A percentile compares a stretch with the other conserved stretches of the same genome.
These are phyloP conservation scores for Synanthedon tipuliformis DNA, from an alignment of 2,888 invertebrate species.

Conservation along the genomic window DNA sequence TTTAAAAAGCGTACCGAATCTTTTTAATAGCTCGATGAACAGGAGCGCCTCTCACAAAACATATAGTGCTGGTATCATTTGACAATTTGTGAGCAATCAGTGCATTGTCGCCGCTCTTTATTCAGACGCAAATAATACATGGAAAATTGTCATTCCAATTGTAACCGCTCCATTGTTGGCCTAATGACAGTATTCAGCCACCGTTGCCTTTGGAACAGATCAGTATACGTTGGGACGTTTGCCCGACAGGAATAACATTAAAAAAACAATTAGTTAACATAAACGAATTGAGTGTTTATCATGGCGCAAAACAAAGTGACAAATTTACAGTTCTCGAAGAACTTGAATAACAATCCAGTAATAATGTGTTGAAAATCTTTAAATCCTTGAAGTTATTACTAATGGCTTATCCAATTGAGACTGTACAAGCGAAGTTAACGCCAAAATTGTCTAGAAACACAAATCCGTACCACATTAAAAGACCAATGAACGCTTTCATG, in stretches of 20 bases:
- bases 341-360: too few relatives aligned
- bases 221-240: constrained; percentile 44
- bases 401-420: constrained; percentile 48
- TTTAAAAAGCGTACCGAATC: constrained; percentile 9
- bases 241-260: constrained; percentile 14
- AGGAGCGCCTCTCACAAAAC: constrained; percentile 62
- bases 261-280: too few relatives aligned
- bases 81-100: constrained; percentile 71
- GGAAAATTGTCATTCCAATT: constrained; percentile 67
- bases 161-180: constrained; percentile 55
- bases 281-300: too few relatives aligned
- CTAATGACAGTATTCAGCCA: constrained; percentile 64
- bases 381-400: too few relatives aligned
- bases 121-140: constrained; percentile 67
- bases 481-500: constrained; percentile 99
- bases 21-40: constrained; percentile 47
- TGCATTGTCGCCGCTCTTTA: constrained; percentile 69
- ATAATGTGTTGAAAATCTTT: not conserved
- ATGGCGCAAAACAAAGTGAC: too few relatives aligned
- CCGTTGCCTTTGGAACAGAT: constrained; percentile 45
- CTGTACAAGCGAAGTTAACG: constrained; percentile 26
- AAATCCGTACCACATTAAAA: constrained; percentile 81
- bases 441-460: constrained; percentile 67
- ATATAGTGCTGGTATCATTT: constrained; percentile 60
- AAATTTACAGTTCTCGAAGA: too few relatives aligned